These are phyloP conservation scores for Pollenia griseotomentosa DNA, from an alignment of 2,888 invertebrate genomes.

Conservation along the genomic window DNA sequence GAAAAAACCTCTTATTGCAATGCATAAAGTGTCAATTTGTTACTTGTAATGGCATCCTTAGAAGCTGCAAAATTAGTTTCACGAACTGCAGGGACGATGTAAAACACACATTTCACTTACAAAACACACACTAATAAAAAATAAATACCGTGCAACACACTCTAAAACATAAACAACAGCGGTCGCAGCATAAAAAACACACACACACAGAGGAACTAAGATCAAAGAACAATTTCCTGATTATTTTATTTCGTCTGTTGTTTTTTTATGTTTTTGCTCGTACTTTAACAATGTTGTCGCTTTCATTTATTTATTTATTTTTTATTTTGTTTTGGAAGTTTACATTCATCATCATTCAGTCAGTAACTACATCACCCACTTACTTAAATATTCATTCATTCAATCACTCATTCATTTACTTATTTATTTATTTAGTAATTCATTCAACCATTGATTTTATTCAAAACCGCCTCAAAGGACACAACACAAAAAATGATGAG, in stretches of 20 bases:
- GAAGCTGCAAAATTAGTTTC: too few relatives aligned
- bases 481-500: conserved; percentile 50
- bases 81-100: too few relatives aligned
- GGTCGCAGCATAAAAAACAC: conserved; percentile 19
- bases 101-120: too few relatives aligned
- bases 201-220: conserved; percentile 52
- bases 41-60: too few relatives aligned
- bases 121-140: conserved; percentile 13
- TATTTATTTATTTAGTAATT: conserved; percentile 68
- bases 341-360: conserved; percentile 50
- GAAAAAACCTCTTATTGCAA: too few relatives aligned
- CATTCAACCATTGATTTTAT: conserved; percentile 70
- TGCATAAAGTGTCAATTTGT: too few relatives aligned
- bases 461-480: conserved; percentile 69
- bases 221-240: conserved; percentile 70
- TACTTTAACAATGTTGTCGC: conserved; percentile 65
- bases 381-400: conserved; percentile 65
- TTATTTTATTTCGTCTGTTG: conserved; percentile 60
- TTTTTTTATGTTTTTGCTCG: conserved; percentile 48
- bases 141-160: conserved; percentile 38
- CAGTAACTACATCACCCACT: conserved; percentile 66
- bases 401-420: conserved; percentile 57
- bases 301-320: conserved; percentile 62
- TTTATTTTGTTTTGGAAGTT: conserved; percentile 55
- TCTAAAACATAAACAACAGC: conserved; percentile 21